These are phyloP conservation scores for Triplophysa bombifrons DNA, from an alignment of 2,797 vertebrate genomes.

Conservation along the genomic window DNA sequence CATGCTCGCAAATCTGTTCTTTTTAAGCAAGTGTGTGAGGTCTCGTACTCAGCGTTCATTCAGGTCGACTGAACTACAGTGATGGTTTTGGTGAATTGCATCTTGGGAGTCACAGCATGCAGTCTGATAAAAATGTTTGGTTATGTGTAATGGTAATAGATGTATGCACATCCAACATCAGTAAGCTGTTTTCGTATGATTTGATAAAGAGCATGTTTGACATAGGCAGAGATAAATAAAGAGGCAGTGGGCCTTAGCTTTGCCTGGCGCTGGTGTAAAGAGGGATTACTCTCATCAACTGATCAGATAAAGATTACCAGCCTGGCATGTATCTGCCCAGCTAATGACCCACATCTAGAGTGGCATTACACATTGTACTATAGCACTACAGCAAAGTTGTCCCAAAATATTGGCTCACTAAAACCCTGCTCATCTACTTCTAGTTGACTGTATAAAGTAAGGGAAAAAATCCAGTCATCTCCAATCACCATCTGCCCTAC, in stretches of 20 bases:
- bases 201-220: slow-evolving; percentile 7
- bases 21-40: slow-evolving; percentile 17
- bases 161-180: neutral
- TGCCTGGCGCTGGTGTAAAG: slow-evolving; percentile 43
- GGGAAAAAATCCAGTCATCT: neutral
- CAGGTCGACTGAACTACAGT: neutral
- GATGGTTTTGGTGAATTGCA: neutral
- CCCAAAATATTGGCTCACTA: neutral
- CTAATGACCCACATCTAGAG: slow-evolving; percentile 65
- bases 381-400: slow-evolving; percentile 58
- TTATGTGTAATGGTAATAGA: neutral
- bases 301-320: slow-evolving; percentile 76
- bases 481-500: neutral
- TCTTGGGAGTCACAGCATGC: neutral
- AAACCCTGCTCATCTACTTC: neutral
- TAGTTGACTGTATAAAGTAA: neutral
- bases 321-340: slow-evolving; percentile 61
- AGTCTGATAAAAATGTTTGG: neutral
- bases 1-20: slow-evolving; percentile 16
- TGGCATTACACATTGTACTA: slow-evolving; percentile 67
- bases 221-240: slow-evolving; percentile 20
- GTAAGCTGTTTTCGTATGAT: neutral
- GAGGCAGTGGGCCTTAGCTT: slow-evolving; percentile 53
- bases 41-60: neutral
- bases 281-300: slow-evolving; percentile 69